A percentile compares a stretch with the other conserved stretches of the same genome.
Evolutionary conservation across 2,888 invertebrate genomes (phyloP).

Genomic region (Xanthorhoe designata): DNA sequence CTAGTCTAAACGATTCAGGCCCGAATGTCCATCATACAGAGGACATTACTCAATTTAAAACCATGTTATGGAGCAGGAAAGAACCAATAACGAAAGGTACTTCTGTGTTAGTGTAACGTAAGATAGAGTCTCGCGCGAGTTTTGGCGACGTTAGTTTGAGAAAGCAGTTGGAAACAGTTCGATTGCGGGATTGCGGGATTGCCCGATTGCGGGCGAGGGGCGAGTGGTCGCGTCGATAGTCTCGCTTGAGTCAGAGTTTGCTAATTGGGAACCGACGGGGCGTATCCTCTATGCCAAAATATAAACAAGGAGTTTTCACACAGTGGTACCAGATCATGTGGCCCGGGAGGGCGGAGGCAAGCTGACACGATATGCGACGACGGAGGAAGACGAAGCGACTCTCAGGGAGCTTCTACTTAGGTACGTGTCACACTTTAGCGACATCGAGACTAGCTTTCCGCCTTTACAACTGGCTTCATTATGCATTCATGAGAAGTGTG

Average conservation of each 20-base stretch:
- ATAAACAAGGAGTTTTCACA: constrained; percentile 79
- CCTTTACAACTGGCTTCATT: constrained; percentile 77
- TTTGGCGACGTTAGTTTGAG: constrained; percentile 5
- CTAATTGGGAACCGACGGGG: constrained; percentile 9
- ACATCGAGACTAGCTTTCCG: constrained; percentile 71
- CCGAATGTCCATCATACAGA: no score
- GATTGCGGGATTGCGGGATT: no score
- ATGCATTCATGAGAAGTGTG: constrained; percentile 57
- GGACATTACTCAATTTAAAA: no score
- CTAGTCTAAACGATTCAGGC: no score
- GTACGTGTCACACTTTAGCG: constrained; percentile 85
- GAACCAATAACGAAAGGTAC: background rate
- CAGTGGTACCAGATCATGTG: constrained; percentile 85
- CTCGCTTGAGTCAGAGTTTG: constrained; percentile 8
- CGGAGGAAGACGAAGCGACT: constrained; percentile 96
- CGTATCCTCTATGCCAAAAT: constrained; percentile 44
- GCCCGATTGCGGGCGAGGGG: background rate
- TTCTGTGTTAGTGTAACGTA: background rate
- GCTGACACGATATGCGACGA: constrained; percentile 92
- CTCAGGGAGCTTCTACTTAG: constrained; percentile 98
- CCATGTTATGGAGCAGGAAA: no score
- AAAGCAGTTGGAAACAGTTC: constrained; percentile 23
- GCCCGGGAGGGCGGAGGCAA: constrained; percentile 85
- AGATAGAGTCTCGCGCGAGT: background rate
- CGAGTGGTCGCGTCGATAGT: constrained; percentile 20